Percentiles rank a stretch among this genome's conserved stretches.
These are phyloP conservation scores for Protula sp. DNA, from an alignment of 2,888 invertebrate genomes.

Conservation along the genomic window DNA sequence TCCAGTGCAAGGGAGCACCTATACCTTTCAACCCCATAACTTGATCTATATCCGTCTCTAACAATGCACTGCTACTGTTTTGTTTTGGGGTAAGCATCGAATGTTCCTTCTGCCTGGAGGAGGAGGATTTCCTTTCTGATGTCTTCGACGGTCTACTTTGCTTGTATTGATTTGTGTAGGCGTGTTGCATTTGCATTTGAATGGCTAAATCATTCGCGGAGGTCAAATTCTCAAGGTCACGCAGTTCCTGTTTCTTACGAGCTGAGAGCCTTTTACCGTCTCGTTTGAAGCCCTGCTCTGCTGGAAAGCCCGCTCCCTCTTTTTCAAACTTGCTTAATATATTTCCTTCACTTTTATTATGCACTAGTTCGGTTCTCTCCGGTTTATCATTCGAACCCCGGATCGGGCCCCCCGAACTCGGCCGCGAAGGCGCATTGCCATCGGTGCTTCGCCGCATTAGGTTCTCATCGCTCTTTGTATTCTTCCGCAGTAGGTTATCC, in stretches of 20 bases:
- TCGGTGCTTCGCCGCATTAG: no score
- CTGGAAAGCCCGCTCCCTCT: neutral
- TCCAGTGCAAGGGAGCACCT: no score
- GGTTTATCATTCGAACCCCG: neutral
- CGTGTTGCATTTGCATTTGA: no score
- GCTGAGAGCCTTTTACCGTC: neutral
- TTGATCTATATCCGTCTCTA: neutral
- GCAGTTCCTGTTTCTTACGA: neutral
- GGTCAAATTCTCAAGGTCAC: no score
- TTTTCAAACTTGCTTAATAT: neutral
- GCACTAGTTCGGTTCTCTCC: no score
- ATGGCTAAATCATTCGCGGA: no score
- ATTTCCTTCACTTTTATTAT: no score
- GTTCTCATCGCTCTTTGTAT: neutral
- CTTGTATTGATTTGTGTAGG: no score
- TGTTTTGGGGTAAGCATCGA: neutral
- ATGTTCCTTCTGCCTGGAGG: neutral
- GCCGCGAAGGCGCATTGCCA: neutral
- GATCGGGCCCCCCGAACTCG: neutral
- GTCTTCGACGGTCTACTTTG: neutral
- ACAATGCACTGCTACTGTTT: neutral
- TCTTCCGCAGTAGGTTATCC: neutral
- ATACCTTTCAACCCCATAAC: neutral
- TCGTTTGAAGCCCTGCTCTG: neutral
- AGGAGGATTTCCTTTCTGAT: neutral